phyloP scores from a whole-genome alignment of 2,888 invertebrate genomes.

The Cerastoderma edule region DNA sequence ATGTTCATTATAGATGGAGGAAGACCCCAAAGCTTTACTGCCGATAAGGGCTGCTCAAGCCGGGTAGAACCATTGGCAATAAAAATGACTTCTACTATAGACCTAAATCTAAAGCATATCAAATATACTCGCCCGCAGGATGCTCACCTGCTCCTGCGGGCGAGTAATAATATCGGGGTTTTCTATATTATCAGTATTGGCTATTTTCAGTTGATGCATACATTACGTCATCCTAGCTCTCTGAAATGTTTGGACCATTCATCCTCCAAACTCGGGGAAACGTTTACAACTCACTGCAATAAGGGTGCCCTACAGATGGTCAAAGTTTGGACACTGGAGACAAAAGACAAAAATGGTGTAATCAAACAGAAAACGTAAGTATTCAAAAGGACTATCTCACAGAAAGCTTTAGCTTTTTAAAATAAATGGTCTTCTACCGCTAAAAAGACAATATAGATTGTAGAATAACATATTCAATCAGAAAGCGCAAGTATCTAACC shows the following conservation, averaged over 20 bases:
- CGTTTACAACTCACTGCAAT: constrained; percentile 66
- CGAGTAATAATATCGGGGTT: neutral
- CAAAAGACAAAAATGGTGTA: constrained; percentile 49
- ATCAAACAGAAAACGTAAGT: constrained; percentile 56
- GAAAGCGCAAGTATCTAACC: no score
- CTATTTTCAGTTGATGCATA: constrained; percentile 62
- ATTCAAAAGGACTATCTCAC: neutral
- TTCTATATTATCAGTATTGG: neutral
- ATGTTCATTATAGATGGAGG: no score
- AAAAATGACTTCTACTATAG: no score
- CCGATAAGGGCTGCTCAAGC: no score
- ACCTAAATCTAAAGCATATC: no score
- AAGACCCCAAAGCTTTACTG: no score
- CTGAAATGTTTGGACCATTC: constrained; percentile 66
- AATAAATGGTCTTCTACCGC: no score
- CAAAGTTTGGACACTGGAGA: constrained; percentile 63
- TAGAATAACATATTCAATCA: no score
- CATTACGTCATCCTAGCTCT: constrained; percentile 60
- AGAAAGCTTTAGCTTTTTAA: neutral
- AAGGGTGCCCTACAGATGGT: constrained; percentile 64
- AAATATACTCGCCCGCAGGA: neutral
- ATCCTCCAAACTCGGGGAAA: constrained; percentile 58
- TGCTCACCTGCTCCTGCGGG: neutral
- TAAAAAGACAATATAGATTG: no score
- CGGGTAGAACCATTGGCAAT: neutral